Evolutionary conservation across 2,113 vertebrate genomes (phyloP).

Genomic region (Triplophysa tibetana): DNA sequence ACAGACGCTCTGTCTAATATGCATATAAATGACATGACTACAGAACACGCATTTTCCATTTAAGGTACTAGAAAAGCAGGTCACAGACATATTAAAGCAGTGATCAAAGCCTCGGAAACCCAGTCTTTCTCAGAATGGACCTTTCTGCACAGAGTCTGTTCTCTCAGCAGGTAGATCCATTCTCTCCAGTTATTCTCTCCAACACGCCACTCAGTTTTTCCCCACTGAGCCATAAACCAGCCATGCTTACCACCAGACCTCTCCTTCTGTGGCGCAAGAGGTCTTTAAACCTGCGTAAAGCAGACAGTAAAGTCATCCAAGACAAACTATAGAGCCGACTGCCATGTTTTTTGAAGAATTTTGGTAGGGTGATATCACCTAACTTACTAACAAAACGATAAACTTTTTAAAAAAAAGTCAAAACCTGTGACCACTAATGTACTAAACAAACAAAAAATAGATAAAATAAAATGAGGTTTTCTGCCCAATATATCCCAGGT

Average conservation of each 20-base stretch:
- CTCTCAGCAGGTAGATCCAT: conserved; percentile 54
- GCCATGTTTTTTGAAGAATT: background rate
- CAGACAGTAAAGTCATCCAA: background rate
- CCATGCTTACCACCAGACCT: conserved; percentile 15
- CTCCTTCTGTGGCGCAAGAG: conserved; percentile 28
- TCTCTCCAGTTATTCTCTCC: conserved; percentile 25
- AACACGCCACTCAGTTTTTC: conserved; percentile 23
- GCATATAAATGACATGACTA: conserved; percentile 33
- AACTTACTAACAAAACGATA: background rate
- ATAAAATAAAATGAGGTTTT: background rate
- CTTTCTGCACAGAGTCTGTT: conserved; percentile 28
- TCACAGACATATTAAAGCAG: conserved; percentile 46
- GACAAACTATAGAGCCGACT: background rate
- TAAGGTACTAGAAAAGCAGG: conserved; percentile 30
- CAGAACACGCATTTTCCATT: conserved; percentile 52
- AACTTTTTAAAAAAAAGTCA: no score
- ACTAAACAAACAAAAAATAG: background rate
- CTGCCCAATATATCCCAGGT: no score
- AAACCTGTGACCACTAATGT: background rate
- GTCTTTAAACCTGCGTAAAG: background rate
- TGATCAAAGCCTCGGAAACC: conserved; percentile 56
- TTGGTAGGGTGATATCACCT: background rate
- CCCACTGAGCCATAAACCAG: conserved; percentile 40
- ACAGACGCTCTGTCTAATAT: background rate
- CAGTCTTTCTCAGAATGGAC: conserved; percentile 30